Evolutionary conservation across 2,797 vertebrate genomes (phyloP), one percentile per base, ranked within the genome.

Genomic region (Antennarius maculatus): DNA sequence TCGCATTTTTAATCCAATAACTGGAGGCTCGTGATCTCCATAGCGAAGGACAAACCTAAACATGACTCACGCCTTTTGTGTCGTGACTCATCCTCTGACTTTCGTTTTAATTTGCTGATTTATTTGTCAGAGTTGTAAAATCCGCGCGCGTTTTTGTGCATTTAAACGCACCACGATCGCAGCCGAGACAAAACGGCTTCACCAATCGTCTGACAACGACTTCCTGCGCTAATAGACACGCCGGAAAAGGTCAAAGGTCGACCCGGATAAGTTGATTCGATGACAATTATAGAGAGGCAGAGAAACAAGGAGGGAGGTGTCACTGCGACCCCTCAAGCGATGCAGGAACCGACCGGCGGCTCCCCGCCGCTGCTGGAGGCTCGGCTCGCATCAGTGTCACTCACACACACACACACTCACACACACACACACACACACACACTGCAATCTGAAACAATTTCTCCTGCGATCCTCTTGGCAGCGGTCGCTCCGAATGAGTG

Each of bases 351-450:
- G 68, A 72, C 69, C 66, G 65, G 56, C 74, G 66, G 65, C 68
- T 76, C 49, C 72, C 57, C 69, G 1, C 23, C 23, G 70, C 76
- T 74, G 80, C 77, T 60, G 46, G 41, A 58, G 69, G 68, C 71
- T 77, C 70, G 48, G 54, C 75, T 79, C 84, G 50, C 69, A 80
- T 82, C 68, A 74, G 27, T 72, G 72, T 81, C 80, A 74, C 58
- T 71, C 79, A 60, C 53, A 46, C 17, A 10, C 61, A 58, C 55
- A 74, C 2, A 57, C 52, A 75, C 64, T 58, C 52, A 34, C 15
- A 5, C 23, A 61, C 53, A 43, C 45, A 58, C 55, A 74, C 2
- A 57, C 52, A 75, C 64, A 61, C 52, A 34, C 15, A 5, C 23
- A 61, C 53, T 67, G 59, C 54, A 71, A 55, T 85, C 76, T 72